Evolutionary conservation across 2,113 vertebrate species (phyloP), one percentile per base, ranked within the genome.

Genomic region (Microcebus griseorufus): DNA sequence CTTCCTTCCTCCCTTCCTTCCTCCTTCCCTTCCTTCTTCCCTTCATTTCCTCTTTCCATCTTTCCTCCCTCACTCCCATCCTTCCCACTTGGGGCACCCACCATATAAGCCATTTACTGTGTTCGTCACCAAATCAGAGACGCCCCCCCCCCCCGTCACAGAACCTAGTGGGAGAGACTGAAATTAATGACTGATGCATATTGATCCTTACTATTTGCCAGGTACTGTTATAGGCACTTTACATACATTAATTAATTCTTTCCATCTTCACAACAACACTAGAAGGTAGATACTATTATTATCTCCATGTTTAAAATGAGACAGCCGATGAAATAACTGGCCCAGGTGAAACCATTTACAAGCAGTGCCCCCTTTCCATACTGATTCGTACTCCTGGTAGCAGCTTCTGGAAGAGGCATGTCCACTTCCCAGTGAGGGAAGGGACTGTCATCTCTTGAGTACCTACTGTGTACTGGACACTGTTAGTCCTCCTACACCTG

Each of bases 271-370:
- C 23, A 64, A 22, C 27, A 64, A 9, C 37, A 27, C 51, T 17
- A 1, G 17, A 39, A 25, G 13, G 9, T 22, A 12, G 4, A 39
- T 9, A 0, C 10, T 58, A 2, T 2, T 64, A 0, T 62, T 23
- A 48, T 70, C 39, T 60, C 51, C 62, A 22, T 32, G 53, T 72
- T 55, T 14, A 76, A 75, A 76, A 53, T 4, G 34, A 60, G 34
- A 2, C n/a, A 10, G 23, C 72, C 37, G 42, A 39, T 2, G 34
- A 34, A 88, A 22, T 14, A 34, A 6, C 1, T 20, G 20, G 9
- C 42, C 69, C 60, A 70, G 23, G 14, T 65, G 29, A 14, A 42
- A 45, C 12, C 5, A 2, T 11, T 29, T 22, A 1, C 12, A 51
- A 65, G 69, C 16, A 32, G 18, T 4, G 6, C 12, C 53, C 29